Conservation (phyloP, 1,140 invertebrate species). For the Drosophila melanica region DNA sequence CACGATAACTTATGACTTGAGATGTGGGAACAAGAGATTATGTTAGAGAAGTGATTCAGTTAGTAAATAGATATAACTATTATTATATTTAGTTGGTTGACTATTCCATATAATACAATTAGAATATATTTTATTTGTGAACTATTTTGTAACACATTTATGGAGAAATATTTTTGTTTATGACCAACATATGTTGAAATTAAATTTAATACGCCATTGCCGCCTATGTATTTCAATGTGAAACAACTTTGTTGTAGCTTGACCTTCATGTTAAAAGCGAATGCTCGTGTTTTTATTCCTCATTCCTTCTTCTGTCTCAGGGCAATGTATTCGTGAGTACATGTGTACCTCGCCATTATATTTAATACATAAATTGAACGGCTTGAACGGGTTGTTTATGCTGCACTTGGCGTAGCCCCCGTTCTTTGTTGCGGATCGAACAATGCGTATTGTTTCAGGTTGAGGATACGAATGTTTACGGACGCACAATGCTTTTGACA, state of each 20-base stretch:
- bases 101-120: no score
- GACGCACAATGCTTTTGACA: slow-evolving; percentile 10
- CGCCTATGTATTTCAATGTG: neutral
- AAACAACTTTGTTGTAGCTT: neutral
- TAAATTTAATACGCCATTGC: neutral
- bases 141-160: no score
- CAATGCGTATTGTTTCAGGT: slow-evolving; percentile 66
- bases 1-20: slow-evolving; percentile 16
- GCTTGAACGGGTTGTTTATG: slow-evolving; percentile 24
- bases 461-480: slow-evolving; percentile 33
- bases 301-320: slow-evolving; percentile 1
- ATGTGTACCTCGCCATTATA: neutral
- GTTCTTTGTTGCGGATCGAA: slow-evolving; percentile 48
- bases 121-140: neutral
- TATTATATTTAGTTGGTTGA: neutral
- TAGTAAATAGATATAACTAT: neutral
- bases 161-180: neutral
- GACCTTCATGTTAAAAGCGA: slow-evolving; percentile 21
- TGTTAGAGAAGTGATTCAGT: neutral
- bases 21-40: no score
- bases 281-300: neutral
- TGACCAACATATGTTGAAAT: slow-evolving; percentile 7
- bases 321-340: neutral
- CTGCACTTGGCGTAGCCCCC: slow-evolving; percentile 24
- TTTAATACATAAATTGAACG: slow-evolving; percentile 17